Conservation (phyloP, 2,113 vertebrate species). For the Gallinago media region DNA sequence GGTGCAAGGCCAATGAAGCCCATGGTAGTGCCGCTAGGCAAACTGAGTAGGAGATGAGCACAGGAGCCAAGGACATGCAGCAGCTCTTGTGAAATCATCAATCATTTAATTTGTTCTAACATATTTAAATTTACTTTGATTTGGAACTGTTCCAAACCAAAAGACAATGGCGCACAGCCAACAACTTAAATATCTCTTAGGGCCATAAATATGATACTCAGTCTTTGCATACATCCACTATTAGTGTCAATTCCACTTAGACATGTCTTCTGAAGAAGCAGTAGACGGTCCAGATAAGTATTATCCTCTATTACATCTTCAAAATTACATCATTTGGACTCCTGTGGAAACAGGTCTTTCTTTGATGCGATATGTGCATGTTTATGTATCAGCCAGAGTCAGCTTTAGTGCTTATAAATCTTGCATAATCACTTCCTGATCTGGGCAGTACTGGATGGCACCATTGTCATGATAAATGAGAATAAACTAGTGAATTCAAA, state of each 20-base stretch:
- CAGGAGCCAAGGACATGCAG: neutral
- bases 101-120: neutral
- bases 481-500: neutral
- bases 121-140: slow-evolving; percentile 30
- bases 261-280: neutral
- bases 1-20: neutral
- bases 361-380: neutral
- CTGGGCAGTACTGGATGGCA: neutral
- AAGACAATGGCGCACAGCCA: neutral
- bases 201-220: neutral
- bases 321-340: neutral
- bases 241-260: neutral
- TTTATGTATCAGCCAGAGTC: neutral
- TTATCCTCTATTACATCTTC: neutral
- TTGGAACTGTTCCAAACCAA: slow-evolving; percentile 11
- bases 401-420: neutral
- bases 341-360: neutral
- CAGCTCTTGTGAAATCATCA: neutral
- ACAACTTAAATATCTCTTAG: neutral
- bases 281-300: neutral
- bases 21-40: neutral
- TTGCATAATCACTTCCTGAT: neutral
- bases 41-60: neutral
- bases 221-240: neutral
- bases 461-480: neutral